Evolutionary conservation across 2,797 vertebrate species (phyloP).

Genomic region (Nyctibius grandis): DNA sequence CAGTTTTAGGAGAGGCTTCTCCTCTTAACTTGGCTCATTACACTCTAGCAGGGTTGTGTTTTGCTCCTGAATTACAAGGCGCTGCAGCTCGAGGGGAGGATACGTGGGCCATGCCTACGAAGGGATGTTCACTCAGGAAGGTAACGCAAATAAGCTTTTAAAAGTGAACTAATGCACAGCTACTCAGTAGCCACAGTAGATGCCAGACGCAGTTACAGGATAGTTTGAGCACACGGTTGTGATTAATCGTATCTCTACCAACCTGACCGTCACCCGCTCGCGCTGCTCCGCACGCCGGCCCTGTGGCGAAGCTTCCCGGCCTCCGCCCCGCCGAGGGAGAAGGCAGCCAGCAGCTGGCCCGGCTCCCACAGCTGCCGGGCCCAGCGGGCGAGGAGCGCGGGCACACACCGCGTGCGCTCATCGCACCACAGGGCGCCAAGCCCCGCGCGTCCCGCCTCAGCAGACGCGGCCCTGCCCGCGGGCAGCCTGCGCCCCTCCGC

Average conservation of each 20-base stretch:
- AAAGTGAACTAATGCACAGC: rapidly evolving
- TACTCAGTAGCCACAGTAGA: rapidly evolving
- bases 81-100: neutral
- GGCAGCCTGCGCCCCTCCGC: too few relatives aligned
- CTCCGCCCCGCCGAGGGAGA: neutral
- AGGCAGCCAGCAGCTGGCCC: neutral
- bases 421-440: neutral
- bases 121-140: too few relatives aligned
- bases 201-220: rapidly evolving
- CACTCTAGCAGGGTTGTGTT: neutral
- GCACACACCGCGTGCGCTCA: rapidly evolving
- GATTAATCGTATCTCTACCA: too few relatives aligned
- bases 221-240: neutral
- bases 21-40: rapidly evolving
- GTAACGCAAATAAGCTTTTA: neutral
- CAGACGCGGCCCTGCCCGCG: too few relatives aligned
- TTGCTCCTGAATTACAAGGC: neutral
- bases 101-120: neutral
- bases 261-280: rapidly evolving
- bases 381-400: neutral
- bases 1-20: too few relatives aligned
- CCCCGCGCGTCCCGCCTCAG: neutral
- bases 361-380: neutral
- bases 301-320: neutral
- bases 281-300: neutral